phyloP scores from a whole-genome alignment of 2,113 vertebrate species.

The Camelus dromedarius region DNA sequence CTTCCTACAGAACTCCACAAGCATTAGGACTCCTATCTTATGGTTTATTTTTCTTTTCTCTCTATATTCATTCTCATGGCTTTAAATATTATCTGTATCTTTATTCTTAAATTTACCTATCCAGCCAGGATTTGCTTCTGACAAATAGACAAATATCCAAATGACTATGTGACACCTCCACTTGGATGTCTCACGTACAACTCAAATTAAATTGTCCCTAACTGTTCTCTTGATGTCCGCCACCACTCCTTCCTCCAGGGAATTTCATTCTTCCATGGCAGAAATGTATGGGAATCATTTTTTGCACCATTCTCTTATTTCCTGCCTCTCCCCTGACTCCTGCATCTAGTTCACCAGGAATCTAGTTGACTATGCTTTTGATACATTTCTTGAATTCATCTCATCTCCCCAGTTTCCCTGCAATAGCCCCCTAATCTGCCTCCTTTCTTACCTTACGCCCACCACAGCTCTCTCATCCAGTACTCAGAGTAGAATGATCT shows the following conservation, averaged over 20 bases:
- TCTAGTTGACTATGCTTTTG: not conserved
- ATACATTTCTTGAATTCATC: not conserved
- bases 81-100: not conserved
- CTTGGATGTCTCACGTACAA: not conserved
- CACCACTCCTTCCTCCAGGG: not conserved
- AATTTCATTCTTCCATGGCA: not conserved
- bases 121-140: not conserved
- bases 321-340: not conserved
- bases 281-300: not conserved
- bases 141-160: not conserved
- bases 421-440: not conserved
- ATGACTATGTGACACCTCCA: not conserved
- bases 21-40: not conserved
- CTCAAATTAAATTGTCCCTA: not conserved
- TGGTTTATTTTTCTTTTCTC: not conserved
- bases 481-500: not conserved
- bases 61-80: not conserved
- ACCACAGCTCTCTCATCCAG: not conserved
- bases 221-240: not conserved
- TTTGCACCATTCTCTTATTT: not conserved
- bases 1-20: not conserved
- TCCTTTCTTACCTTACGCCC: not conserved
- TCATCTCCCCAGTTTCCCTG: not conserved
- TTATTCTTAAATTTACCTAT: not conserved
- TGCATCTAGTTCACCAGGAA: not conserved